Conservation (phyloP, 30 jellyfish, hydroid and myxozoan genomes). For the Aurelia aurita region DNA sequence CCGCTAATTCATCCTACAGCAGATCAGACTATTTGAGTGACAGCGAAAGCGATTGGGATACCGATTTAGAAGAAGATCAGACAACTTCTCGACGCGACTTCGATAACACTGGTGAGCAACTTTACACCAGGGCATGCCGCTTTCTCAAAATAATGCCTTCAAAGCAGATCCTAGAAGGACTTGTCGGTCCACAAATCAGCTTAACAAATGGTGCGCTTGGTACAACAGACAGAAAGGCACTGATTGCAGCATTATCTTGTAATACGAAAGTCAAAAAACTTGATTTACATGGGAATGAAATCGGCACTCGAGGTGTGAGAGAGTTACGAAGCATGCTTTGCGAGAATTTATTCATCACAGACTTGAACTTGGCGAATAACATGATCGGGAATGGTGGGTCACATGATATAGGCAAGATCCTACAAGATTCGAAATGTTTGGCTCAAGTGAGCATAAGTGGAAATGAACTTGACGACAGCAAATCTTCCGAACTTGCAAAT, state of each 20-base stretch:
- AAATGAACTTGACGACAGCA: constrained; percentile 50
- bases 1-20: not conserved
- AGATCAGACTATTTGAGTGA: no score
- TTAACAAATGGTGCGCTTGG: constrained; percentile 43
- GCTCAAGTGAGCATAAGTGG: constrained; percentile 36
- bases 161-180: not conserved
- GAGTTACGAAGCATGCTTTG: constrained; percentile 26
- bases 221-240: constrained; percentile 23
- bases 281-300: constrained; percentile 43
- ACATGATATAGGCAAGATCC: constrained; percentile 19
- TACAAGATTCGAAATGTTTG: constrained; percentile 12
- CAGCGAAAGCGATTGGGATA: constrained; percentile 47
- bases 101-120: no score
- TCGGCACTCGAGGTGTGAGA: constrained; percentile 20
- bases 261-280: constrained; percentile 39
- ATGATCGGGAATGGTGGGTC: constrained; percentile 42
- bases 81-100: no score
- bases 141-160: constrained; percentile 22
- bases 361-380: constrained; percentile 58
- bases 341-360: constrained; percentile 40
- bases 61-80: constrained; percentile 41
- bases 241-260: constrained; percentile 27
- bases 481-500: constrained; percentile 24
- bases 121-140: not conserved
- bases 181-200: not conserved